Evolutionary conservation across 2,113 vertebrate genomes (phyloP).

Genomic region (Glaucidium brasilianum): DNA sequence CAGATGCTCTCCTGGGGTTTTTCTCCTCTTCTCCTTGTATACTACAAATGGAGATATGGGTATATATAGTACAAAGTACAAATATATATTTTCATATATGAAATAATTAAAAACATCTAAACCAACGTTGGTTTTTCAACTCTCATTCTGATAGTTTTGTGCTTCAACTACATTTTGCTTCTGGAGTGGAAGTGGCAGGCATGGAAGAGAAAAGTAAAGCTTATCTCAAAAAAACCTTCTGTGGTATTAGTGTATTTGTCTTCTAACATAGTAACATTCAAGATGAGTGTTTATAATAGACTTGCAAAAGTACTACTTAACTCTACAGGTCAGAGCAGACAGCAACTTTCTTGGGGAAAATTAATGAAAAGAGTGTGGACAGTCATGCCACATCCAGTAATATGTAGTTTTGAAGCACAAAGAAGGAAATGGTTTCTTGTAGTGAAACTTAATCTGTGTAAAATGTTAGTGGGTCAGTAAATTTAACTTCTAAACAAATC

Average conservation of each 20-base stretch:
- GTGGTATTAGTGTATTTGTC: not conserved
- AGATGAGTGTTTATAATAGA: not conserved
- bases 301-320: conserved; percentile 9
- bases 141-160: not conserved
- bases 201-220: not conserved
- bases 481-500: not conserved
- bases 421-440: not conserved
- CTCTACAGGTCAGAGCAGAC: not conserved
- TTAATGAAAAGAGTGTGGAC: not conserved
- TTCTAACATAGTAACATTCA: not conserved
- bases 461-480: not conserved
- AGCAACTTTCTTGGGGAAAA: not conserved
- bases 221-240: conserved; percentile 47
- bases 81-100: not conserved
- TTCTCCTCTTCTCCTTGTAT: not conserved
- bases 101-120: conserved; percentile 12
- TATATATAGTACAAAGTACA: not conserved
- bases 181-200: not conserved
- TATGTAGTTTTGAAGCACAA: not conserved
- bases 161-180: not conserved
- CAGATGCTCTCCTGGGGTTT: not conserved
- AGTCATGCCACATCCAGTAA: not conserved
- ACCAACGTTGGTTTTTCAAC: not conserved
- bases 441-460: not conserved
- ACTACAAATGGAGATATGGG: not conserved